These are phyloP conservation scores for Sisyra terminalis DNA, from an alignment of 2,888 invertebrate genomes.

Conservation along the genomic window DNA sequence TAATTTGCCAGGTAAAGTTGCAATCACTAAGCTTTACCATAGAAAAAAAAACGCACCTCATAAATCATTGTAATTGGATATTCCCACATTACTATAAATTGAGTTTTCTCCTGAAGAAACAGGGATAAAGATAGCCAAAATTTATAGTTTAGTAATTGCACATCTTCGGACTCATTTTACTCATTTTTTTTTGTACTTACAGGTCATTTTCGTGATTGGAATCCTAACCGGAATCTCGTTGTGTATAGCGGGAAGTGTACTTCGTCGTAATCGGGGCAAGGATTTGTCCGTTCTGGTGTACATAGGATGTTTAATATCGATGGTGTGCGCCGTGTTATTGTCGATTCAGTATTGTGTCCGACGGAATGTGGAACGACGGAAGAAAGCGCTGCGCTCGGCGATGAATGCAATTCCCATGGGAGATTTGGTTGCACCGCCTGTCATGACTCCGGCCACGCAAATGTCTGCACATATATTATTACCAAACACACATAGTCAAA, in stretches of 20 bases:
- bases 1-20: no score
- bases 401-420: constrained; percentile 8
- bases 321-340: constrained; percentile 42
- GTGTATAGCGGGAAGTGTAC: constrained; percentile 45
- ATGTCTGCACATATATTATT: background rate
- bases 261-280: constrained; percentile 43
- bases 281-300: constrained; percentile 49
- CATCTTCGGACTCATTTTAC: background rate
- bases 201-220: constrained; percentile 50
- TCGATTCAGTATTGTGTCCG: constrained; percentile 47
- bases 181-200: constrained; percentile 14
- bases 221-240: constrained; percentile 46
- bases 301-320: constrained; percentile 43
- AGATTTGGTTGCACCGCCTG: constrained; percentile 1
- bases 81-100: no score
- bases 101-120: no score
- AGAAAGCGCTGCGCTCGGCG: constrained; percentile 10
- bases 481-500: background rate
- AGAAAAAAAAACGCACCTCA: no score
- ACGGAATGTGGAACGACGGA: constrained; percentile 19
- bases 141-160: no score
- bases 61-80: no score
- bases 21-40: no score
- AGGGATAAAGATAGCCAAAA: no score
- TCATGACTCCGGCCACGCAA: no score